These are phyloP conservation scores for Coryphaenoides rupestris DNA, from an alignment of 2,113 vertebrate genomes.

Conservation along the genomic window DNA sequence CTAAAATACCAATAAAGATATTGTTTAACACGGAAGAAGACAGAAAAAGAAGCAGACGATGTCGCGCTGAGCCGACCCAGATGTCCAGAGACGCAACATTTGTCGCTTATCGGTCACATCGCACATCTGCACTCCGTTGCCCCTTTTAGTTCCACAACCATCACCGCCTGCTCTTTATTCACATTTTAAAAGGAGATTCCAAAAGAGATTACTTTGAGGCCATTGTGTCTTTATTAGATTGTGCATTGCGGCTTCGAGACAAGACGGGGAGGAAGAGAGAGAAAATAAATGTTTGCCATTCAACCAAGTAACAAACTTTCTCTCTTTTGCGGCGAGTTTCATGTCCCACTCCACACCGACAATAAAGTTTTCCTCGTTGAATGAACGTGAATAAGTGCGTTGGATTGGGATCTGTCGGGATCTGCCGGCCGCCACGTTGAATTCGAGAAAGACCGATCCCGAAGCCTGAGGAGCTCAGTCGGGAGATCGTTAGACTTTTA, in stretches of 20 bases:
- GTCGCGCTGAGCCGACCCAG: conserved; percentile 16
- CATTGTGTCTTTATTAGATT: background rate
- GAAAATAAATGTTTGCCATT: background rate
- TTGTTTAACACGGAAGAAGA: background rate
- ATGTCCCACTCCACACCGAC: no score
- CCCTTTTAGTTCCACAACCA: background rate
- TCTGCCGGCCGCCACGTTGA: no score
- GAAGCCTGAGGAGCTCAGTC: no score
- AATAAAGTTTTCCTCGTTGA: no score
- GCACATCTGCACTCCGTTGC: conserved; percentile 2
- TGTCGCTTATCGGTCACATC: background rate
- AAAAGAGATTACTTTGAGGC: background rate
- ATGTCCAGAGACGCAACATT: conserved; percentile 1
- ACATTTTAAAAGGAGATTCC: background rate
- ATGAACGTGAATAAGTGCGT: no score
- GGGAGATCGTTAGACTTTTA: no score
- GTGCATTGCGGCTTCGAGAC: background rate
- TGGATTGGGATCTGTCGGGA: no score
- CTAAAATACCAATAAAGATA: no score
- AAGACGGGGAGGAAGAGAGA: background rate
- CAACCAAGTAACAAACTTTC: no score
- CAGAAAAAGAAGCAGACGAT: conserved; percentile 12
- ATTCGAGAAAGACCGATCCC: no score
- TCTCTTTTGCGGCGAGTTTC: no score
- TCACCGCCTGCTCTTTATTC: background rate